phyloP scores from a whole-genome alignment of 2,797 vertebrate species.

The Chanos chanos region DNA sequence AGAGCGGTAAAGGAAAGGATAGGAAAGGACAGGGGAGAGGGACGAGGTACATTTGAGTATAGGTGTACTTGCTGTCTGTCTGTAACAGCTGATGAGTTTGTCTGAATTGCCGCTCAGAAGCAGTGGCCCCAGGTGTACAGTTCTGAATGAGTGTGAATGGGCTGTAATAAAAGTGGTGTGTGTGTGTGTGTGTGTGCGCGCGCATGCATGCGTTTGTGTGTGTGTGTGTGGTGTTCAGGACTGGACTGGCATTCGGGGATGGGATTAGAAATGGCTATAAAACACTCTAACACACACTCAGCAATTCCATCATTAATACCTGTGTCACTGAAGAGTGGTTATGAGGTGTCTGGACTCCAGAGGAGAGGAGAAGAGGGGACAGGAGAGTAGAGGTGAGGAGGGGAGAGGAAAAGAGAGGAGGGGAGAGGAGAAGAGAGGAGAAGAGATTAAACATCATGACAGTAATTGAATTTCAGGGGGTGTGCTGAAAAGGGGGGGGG shows the following conservation, averaged over 20 bases:
- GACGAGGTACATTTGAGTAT: slow-evolving; percentile 39
- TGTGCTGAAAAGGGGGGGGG: slow-evolving; percentile 20
- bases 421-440: no score
- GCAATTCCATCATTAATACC: no score
- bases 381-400: no score
- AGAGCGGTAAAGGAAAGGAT: no score
- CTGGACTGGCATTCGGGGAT: no score
- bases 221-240: neutral
- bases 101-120: slow-evolving; percentile 49
- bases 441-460: no score
- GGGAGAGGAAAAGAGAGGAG: no score
- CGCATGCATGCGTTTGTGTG: neutral
- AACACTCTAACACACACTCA: no score
- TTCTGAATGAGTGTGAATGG: slow-evolving; percentile 38
- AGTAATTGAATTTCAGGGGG: slow-evolving; percentile 75
- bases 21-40: neutral
- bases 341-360: slow-evolving; percentile 2
- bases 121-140: slow-evolving; percentile 44
- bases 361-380: no score
- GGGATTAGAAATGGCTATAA: no score
- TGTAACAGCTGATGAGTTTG: slow-evolving; percentile 60
- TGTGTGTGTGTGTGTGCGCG: neutral
- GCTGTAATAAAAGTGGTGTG: slow-evolving; percentile 30
- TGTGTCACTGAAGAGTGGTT: neutral
- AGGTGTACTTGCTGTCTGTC: slow-evolving; percentile 60